Evolutionary conservation across 2,113 vertebrate species (phyloP).

Genomic region (Pangasianodon hypophthalmus): DNA sequence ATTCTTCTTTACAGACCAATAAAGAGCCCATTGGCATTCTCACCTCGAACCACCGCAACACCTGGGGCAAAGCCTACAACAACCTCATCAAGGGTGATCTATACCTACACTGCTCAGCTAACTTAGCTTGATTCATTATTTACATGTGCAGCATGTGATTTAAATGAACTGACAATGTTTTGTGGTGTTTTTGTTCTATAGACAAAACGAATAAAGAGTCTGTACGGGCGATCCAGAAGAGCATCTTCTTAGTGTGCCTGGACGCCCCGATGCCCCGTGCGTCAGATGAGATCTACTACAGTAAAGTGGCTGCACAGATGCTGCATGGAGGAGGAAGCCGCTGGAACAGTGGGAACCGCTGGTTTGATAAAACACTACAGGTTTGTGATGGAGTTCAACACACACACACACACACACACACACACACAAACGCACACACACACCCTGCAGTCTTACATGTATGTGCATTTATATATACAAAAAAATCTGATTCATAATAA

Average conservation of each 20-base stretch:
- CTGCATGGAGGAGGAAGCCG: conserved; percentile 89
- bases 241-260: conserved; percentile 92
- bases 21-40: conserved; percentile 96
- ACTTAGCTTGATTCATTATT: background rate
- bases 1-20: conserved; percentile 93
- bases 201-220: conserved; percentile 97
- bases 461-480: background rate
- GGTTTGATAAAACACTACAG: conserved; percentile 98
- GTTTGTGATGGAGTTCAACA: conserved; percentile 61
- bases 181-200: conserved; percentile 52
- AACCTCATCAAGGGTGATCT: conserved; percentile 89
- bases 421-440: background rate
- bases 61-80: conserved; percentile 95
- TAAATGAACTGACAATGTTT: background rate
- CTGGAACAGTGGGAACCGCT: conserved; percentile 94
- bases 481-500: background rate
- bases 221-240: conserved; percentile 88
- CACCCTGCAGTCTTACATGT: background rate
- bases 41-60: conserved; percentile 94
- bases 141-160: background rate
- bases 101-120: background rate
- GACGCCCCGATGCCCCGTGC: conserved; percentile 85
- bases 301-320: conserved; percentile 89
- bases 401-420: background rate
- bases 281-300: conserved; percentile 84